Conservation (phyloP, 2,888 invertebrate genomes). For the Carterocephalus palaemon region DNA sequence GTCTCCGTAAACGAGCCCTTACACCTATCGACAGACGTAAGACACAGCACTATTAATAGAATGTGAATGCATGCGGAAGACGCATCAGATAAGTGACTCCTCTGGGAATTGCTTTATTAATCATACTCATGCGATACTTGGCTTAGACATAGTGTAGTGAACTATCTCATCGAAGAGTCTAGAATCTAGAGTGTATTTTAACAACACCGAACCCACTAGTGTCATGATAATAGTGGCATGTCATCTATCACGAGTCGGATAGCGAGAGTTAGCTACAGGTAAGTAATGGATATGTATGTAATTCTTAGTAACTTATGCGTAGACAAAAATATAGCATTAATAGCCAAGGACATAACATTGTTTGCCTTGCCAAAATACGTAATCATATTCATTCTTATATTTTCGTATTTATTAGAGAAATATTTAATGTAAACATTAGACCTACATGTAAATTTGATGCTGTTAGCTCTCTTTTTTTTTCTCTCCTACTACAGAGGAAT, state of each 20-base stretch:
- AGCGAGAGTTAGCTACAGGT: slow-evolving; percentile 11
- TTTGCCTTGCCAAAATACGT: no score
- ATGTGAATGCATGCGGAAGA: slow-evolving; percentile 15
- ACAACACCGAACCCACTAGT: slow-evolving; percentile 15
- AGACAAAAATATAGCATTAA: no score
- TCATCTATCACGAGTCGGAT: slow-evolving; percentile 22
- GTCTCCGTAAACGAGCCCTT: no score
- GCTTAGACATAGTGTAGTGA: slow-evolving; percentile 21
- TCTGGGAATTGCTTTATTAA: slow-evolving; percentile 21
- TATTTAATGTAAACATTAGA: no score
- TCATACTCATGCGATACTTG: slow-evolving; percentile 16
- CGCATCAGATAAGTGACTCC: slow-evolving; percentile 19
- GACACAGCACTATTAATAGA: slow-evolving; percentile 16
- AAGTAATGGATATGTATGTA: slow-evolving; percentile 9
- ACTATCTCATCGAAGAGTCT: slow-evolving; percentile 20
- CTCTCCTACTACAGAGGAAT: no score
- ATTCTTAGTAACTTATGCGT: slow-evolving; percentile 2
- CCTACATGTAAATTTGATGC: no score
- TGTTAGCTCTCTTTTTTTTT: no score
- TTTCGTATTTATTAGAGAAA: no score
- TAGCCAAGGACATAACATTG: no score
- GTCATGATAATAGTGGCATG: slow-evolving; percentile 22
- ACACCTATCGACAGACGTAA: slow-evolving; percentile 7
- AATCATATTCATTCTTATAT: no score
- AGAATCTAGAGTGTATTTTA: slow-evolving; percentile 22